Evolutionary conservation across 2,797 vertebrate genomes (phyloP), one percentile per base, ranked within the genome.

Genomic region (Calcarius lapponicus): DNA sequence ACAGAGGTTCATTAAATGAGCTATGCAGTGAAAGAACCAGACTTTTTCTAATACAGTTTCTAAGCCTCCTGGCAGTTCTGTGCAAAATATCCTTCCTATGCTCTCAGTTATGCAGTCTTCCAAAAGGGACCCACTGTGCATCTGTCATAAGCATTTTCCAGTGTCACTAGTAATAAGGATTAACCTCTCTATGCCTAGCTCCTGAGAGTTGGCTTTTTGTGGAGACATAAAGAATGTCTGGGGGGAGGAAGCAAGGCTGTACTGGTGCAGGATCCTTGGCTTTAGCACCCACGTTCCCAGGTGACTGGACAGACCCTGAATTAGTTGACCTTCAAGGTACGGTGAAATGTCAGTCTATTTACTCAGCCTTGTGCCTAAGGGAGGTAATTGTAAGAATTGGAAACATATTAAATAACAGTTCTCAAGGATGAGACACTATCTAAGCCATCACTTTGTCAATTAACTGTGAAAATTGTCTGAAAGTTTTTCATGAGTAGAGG

Each of bases 81-180:
- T 69, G 80, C 91, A 90, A 96, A 97, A 88, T 86, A 95, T 86
- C 89, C 86, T 96, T 82, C 84, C 85, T 61, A 92, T 96, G 74
- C 85, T 95, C 88, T 94, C 83, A 80, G 87, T 94, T 85, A 92
- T 92, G 86, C 88, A 88, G 20, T 64, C 89, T 94, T 96, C 93
- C 86, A 88, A 96, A 92, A 51, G 47, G 73, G 92, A 93, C 78
- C 83, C 53, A 86, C 91, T 91, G 93, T 93, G 93, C 95, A 91
- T 94, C 92, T 93, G 91, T 90, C 90, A 93, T 89, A 95, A 93
- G 79, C 87, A 92, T 92, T 96, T 96, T 91, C 74, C 91, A 95
- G 84, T 97, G 92, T 96, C 93, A 93, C 81, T 88, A 85, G 81
- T 76, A 94, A 96, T 97, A 95, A 96, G 62, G 91, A 97, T 97